Evolutionary conservation across 92 coral and sea anemone species (phyloP).

Genomic region (Pocillopora meandrina): DNA sequence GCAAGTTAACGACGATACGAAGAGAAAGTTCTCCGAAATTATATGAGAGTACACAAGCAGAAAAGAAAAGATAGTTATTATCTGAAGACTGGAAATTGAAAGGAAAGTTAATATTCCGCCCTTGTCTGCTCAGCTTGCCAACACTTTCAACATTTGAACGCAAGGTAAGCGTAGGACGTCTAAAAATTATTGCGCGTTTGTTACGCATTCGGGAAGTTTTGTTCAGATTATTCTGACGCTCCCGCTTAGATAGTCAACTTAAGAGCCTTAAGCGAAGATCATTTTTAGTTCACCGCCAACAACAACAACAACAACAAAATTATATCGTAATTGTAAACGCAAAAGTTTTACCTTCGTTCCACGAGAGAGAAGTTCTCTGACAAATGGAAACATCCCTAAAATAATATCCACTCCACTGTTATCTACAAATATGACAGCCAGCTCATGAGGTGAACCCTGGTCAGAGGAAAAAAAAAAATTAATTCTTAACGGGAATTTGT

Average conservation of each 20-base stretch:
- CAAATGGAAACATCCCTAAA: conserved; percentile 92
- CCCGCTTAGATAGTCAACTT: not conserved
- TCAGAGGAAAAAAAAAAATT: not conserved
- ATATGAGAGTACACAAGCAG: too few relatives aligned
- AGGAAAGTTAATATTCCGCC: not conserved
- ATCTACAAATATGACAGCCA: conserved; percentile 92
- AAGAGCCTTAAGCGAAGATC: too few relatives aligned
- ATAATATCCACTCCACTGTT: conserved; percentile 97
- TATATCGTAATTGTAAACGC: not conserved
- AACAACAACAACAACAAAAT: not conserved
- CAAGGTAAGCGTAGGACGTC: not conserved
- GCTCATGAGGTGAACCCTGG: conserved; percentile 85
- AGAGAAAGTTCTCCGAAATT: too few relatives aligned
- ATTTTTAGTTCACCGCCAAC: too few relatives aligned
- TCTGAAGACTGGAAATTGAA: not conserved
- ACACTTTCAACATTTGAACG: too few relatives aligned
- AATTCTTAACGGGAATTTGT: not conserved
- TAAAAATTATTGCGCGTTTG: not conserved
- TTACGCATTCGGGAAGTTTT: not conserved
- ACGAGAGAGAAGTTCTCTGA: conserved; percentile 87
- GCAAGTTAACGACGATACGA: too few relatives aligned
- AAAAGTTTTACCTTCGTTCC: conserved; percentile 78
- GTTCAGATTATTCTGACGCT: not conserved
- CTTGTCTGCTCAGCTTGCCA: too few relatives aligned
- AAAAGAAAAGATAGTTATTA: too few relatives aligned